These are phyloP conservation scores for Sebastes matsubarae DNA, from an alignment of 2,797 vertebrate genomes.

Conservation along the genomic window DNA sequence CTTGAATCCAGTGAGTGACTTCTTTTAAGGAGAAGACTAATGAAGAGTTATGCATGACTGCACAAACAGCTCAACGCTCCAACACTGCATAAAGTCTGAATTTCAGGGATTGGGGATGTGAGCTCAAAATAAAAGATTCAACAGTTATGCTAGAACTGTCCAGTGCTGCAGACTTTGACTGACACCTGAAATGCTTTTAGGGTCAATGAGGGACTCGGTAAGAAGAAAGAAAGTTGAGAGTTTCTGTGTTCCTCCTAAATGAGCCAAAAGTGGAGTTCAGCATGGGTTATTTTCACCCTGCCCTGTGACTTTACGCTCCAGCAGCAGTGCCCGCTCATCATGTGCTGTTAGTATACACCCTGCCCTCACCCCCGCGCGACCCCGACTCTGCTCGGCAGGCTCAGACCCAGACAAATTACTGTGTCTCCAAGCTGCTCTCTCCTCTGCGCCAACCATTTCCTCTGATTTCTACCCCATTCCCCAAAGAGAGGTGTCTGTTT, in stretches of 20 bases:
- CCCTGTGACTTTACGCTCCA: slow-evolving; percentile 50
- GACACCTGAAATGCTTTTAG: slow-evolving; percentile 9
- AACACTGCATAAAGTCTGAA: background rate
- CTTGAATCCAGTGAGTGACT: slow-evolving; percentile 45
- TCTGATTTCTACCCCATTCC: slow-evolving; percentile 55
- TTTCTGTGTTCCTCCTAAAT: slow-evolving; percentile 37
- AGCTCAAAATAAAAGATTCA: background rate
- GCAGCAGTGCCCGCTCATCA: slow-evolving; percentile 52
- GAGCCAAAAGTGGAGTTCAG: slow-evolving; percentile 51
- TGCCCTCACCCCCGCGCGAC: slow-evolving; percentile 52
- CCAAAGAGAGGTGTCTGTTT: slow-evolving; percentile 52
- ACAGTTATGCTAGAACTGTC: background rate
- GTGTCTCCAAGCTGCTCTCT: slow-evolving; percentile 59
- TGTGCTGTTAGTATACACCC: slow-evolving; percentile 63
- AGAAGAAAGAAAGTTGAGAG: slow-evolving; percentile 8
- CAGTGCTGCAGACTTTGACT: background rate
- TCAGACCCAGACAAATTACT: slow-evolving; percentile 72
- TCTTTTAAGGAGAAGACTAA: slow-evolving; percentile 45
- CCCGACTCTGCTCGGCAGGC: slow-evolving; percentile 50
- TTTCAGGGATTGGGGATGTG: background rate
- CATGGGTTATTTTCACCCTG: slow-evolving; percentile 41
- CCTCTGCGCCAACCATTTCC: slow-evolving; percentile 56
- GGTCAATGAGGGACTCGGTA: slow-evolving; percentile 3
- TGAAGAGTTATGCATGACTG: slow-evolving; percentile 38
- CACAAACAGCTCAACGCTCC: slow-evolving; percentile 7